Evolutionary conservation across 1,140 invertebrate genomes (phyloP).

Genomic region (Zaprionus capensis): DNA sequence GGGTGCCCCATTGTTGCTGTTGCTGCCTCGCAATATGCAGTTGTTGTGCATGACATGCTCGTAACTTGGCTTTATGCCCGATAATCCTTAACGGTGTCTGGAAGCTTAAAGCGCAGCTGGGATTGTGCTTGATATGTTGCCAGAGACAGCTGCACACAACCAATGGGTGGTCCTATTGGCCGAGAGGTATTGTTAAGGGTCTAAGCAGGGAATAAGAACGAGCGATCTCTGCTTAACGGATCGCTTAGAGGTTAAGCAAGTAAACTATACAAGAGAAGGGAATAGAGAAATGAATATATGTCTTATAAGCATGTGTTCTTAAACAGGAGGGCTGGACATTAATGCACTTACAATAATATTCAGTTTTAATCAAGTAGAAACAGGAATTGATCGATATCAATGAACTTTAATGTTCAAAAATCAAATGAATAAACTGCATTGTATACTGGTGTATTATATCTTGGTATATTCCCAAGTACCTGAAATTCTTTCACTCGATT

Average conservation of each 20-base stretch:
- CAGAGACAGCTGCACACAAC: background rate
- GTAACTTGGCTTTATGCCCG: conserved; percentile 56
- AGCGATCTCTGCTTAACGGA: background rate
- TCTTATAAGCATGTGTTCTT: too few relatives aligned
- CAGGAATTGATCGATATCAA: background rate
- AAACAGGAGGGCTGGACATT: too few relatives aligned
- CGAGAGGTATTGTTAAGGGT: background rate
- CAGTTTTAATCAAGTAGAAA: background rate
- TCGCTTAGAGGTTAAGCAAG: background rate
- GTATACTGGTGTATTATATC: background rate
- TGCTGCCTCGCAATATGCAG: conserved; percentile 9
- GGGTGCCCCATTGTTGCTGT: conserved; percentile 51
- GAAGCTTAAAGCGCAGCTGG: conserved; percentile 53
- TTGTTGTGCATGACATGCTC: conserved; percentile 49
- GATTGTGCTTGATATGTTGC: conserved; percentile 26
- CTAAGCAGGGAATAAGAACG: background rate
- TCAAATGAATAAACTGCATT: background rate
- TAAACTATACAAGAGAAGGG: background rate
- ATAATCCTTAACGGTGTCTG: conserved; percentile 57
- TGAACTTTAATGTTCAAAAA: background rate
- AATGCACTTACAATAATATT: too few relatives aligned
- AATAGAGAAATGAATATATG: too few relatives aligned
- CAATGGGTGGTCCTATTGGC: conserved; percentile 3
- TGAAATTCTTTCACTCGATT: background rate
- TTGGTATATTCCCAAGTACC: background rate